Percentiles rank a stretch among this genome's conserved stretches.
These are phyloP conservation scores for Scalopus aquaticus DNA, from an alignment of 2,113 vertebrate species.

Conservation along the genomic window DNA sequence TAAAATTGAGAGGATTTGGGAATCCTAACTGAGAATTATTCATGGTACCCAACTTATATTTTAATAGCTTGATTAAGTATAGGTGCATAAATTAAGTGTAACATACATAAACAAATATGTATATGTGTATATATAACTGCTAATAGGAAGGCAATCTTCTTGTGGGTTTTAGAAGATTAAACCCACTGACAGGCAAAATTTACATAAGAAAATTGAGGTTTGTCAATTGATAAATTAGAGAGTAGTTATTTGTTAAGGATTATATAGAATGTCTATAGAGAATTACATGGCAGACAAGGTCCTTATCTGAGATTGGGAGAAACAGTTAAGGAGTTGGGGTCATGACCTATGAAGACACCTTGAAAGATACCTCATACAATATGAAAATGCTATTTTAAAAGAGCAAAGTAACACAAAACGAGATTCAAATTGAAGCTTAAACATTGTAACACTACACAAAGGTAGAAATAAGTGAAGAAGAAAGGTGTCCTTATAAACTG, in stretches of 20 bases:
- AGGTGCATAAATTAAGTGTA: background rate
- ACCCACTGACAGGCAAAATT: background rate
- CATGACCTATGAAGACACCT: background rate
- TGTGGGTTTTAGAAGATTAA: background rate
- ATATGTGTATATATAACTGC: background rate
- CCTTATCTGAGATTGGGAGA: background rate
- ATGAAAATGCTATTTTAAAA: background rate
- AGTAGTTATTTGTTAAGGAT: background rate
- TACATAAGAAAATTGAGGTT: background rate
- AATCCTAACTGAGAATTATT: background rate
- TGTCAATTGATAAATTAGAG: background rate
- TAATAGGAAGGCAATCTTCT: background rate
- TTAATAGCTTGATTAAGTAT: background rate
- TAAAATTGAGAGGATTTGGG: background rate
- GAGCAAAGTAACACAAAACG: constrained; percentile 14
- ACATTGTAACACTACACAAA: background rate
- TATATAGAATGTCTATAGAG: background rate
- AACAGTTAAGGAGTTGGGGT: background rate
- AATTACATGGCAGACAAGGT: background rate
- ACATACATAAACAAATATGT: too few relatives aligned
- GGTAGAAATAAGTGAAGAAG: background rate
- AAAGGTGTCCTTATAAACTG: background rate
- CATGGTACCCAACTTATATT: background rate
- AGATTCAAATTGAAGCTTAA: background rate
- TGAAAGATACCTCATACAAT: background rate